A percentile compares a stretch with the other conserved stretches of the same genome.
Evolutionary conservation across 2,888 invertebrate species (phyloP).

Genomic region (Anorthoa munda): DNA sequence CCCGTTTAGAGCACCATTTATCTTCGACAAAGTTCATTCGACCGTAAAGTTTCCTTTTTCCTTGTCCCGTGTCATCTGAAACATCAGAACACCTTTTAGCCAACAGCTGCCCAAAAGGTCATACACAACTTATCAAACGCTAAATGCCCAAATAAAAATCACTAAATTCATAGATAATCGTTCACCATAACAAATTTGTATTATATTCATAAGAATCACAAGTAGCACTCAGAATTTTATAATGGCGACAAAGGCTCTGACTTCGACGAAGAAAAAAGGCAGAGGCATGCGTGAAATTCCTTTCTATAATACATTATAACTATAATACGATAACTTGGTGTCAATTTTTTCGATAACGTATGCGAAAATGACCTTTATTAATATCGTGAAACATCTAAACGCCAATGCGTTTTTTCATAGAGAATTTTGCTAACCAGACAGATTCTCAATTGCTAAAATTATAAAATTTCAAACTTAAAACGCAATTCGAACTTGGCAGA

Average conservation of each 20-base stretch:
- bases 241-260: constrained; percentile 81
- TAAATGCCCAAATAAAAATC: constrained; percentile 74
- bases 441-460: constrained; percentile 13
- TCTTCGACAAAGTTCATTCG: constrained; percentile 34
- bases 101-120: constrained; percentile 68
- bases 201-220: constrained; percentile 77
- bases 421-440: background rate
- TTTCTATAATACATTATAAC: constrained; percentile 80
- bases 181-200: constrained; percentile 84
- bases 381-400: background rate
- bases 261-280: constrained; percentile 73
- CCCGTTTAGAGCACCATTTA: constrained; percentile 25
- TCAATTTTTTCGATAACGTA: constrained; percentile 70
- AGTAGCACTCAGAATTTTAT: constrained; percentile 79
- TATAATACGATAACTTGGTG: constrained; percentile 83
- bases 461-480: constrained; percentile 21
- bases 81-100: constrained; percentile 47
- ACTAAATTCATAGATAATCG: constrained; percentile 76
- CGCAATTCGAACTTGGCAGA: constrained; percentile 36
- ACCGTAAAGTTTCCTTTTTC: constrained; percentile 14
- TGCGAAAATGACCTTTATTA: constrained; percentile 52
- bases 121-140: constrained; percentile 61
- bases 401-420: constrained; percentile 9
- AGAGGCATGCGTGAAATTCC: constrained; percentile 87
- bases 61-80: constrained; percentile 54